These are phyloP conservation scores for Heterotis niloticus DNA, from an alignment of 2,113 vertebrate species.

Conservation along the genomic window DNA sequence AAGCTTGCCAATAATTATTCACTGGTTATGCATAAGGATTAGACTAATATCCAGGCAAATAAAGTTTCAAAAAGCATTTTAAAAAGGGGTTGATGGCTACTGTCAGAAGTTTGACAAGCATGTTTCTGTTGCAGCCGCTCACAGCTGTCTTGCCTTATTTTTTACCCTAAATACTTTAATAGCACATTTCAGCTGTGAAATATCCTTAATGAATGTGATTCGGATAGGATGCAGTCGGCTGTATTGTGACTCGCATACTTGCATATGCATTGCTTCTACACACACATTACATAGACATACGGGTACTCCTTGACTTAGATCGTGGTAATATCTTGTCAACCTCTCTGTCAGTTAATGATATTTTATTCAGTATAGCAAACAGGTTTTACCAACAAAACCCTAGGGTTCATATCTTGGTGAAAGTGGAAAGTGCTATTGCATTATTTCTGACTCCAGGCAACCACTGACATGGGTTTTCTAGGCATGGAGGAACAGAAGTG, in stretches of 20 bases:
- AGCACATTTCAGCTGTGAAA: background rate
- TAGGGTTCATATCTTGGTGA: too few species aligned
- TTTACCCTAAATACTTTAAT: conserved; percentile 8
- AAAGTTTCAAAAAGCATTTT: background rate
- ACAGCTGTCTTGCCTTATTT: background rate
- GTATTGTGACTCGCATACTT: background rate
- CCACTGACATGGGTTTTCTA: too few species aligned
- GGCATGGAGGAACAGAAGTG: too few species aligned
- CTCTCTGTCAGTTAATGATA: too few species aligned
- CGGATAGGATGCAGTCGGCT: background rate
- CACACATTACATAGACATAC: too few species aligned
- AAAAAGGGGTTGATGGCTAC: conserved; percentile 12
- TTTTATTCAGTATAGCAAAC: too few species aligned
- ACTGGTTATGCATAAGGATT: background rate
- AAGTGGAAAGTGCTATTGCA: too few species aligned
- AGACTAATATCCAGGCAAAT: background rate
- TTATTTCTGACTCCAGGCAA: too few species aligned
- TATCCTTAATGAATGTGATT: background rate
- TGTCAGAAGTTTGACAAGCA: conserved; percentile 2
- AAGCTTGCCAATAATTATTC: background rate
- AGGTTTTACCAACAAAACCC: too few species aligned
- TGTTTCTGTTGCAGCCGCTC: background rate
- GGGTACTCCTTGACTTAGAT: too few species aligned
- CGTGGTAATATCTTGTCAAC: too few species aligned
- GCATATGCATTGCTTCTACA: too few species aligned